Conservation (phyloP, 2,113 vertebrate species). For the Solea solea region DNA sequence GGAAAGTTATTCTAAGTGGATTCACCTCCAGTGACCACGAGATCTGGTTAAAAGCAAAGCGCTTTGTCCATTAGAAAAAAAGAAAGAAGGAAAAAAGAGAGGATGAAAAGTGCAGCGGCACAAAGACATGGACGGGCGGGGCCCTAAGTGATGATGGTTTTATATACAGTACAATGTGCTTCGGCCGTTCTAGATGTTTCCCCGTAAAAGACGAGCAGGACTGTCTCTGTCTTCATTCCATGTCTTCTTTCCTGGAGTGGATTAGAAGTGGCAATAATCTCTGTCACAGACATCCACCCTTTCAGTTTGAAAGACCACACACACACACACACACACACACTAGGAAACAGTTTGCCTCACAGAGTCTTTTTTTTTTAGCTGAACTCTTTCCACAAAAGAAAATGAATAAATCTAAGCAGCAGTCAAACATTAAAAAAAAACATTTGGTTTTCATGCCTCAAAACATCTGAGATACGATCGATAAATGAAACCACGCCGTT, state of each 20-base stretch:
- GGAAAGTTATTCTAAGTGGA: slow-evolving; percentile 26
- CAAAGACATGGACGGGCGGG: slow-evolving; percentile 31
- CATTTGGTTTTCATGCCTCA: slow-evolving; percentile 29
- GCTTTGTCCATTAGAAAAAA: slow-evolving; percentile 21
- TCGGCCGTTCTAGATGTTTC: slow-evolving; percentile 42
- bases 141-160: slow-evolving; percentile 19
- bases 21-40: slow-evolving; percentile 32
- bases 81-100: slow-evolving; percentile 44
- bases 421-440: slow-evolving; percentile 11
- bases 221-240: slow-evolving; percentile 75
- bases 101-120: slow-evolving; percentile 55
- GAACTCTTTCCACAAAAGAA: slow-evolving; percentile 13
- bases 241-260: slow-evolving; percentile 81
- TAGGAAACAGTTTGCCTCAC: slow-evolving; percentile 30
- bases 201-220: slow-evolving; percentile 66
- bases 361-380: slow-evolving; percentile 8
- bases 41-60: slow-evolving; percentile 49
- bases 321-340: slow-evolving; percentile 20
- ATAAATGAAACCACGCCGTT: slow-evolving; percentile 33
- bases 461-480: slow-evolving; percentile 30
- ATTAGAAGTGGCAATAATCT: slow-evolving; percentile 78
- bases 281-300: slow-evolving; percentile 71
- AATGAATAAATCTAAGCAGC: slow-evolving; percentile 18
- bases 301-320: slow-evolving; percentile 48
- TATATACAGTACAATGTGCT: slow-evolving; percentile 57